Percentiles rank a stretch among this genome's conserved stretches.
These are phyloP conservation scores for Antrozous pallidus DNA, from an alignment of 2,797 vertebrate species.

Conservation along the genomic window DNA sequence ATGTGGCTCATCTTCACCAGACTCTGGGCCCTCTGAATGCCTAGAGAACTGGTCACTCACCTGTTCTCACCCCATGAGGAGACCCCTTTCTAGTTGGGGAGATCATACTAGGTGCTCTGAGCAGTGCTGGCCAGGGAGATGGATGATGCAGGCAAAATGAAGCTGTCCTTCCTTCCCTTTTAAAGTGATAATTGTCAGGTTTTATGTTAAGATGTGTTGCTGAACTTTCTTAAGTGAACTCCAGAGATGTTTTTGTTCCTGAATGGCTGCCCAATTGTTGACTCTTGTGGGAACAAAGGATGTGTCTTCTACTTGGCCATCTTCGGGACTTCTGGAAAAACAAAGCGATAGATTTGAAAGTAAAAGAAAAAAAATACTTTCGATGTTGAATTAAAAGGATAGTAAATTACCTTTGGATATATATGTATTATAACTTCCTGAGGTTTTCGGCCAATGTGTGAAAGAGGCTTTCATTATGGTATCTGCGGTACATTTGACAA, in stretches of 20 bases:
- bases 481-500: rapidly evolving
- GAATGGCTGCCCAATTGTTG: background rate
- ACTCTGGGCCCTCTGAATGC: too few species aligned
- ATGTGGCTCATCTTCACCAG: rapidly evolving
- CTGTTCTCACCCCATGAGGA: rapidly evolving
- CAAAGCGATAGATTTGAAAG: background rate
- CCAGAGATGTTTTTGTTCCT: background rate
- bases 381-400: background rate
- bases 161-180: background rate
- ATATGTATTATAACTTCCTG: background rate
- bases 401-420: background rate
- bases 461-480: background rate
- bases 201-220: background rate
- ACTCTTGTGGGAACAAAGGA: background rate
- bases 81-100: background rate
- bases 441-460: background rate
- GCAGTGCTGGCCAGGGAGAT: too few species aligned
- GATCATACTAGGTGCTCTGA: rapidly evolving
- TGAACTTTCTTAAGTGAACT: background rate
- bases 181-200: background rate
- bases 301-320: background rate
- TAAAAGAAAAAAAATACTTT: background rate
- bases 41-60: background rate
- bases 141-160: background rate
- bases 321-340: background rate